A percentile compares a stretch with the other conserved stretches of the same genome.
Evolutionary conservation across 2,888 invertebrate species (phyloP).

Genomic region (Sesamia inferens): DNA sequence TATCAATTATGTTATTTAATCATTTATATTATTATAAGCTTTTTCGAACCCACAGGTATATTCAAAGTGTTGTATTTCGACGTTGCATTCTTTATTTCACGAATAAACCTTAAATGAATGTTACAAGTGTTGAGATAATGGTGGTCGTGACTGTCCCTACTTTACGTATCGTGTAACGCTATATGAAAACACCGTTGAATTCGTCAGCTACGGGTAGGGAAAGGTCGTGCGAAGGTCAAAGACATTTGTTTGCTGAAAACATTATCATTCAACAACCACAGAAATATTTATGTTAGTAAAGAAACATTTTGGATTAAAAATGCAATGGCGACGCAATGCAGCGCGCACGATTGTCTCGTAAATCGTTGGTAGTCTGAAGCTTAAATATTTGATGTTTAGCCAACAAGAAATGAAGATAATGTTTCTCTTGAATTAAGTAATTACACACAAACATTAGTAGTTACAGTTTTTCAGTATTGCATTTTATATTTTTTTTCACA

Average conservation of each 20-base stretch:
- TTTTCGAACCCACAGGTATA: no score
- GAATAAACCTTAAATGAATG: no score
- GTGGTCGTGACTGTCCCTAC: neutral
- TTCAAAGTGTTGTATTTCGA: no score
- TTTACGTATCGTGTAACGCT: neutral
- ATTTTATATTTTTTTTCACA: slow-evolving; percentile 6
- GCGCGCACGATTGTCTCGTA: slow-evolving; percentile 23
- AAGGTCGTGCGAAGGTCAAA: slow-evolving; percentile 47
- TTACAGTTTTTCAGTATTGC: neutral
- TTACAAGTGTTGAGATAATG: no score
- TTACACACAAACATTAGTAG: neutral
- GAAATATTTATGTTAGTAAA: slow-evolving; percentile 30
- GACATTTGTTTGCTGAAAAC: slow-evolving; percentile 31
- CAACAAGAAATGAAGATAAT: slow-evolving; percentile 13
- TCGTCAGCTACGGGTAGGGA: slow-evolving; percentile 19
- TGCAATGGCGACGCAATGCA: slow-evolving; percentile 25
- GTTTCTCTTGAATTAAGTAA: slow-evolving; percentile 14
- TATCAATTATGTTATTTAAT: no score
- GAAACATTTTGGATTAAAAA: slow-evolving; percentile 34
- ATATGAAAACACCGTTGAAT: slow-evolving; percentile 27
- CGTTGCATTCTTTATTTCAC: no score
- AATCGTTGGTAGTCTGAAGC: slow-evolving; percentile 9
- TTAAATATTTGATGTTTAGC: slow-evolving; percentile 44
- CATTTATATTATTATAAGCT: no score
- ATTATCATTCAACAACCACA: slow-evolving; percentile 28